These are phyloP conservation scores for Halcyon chelicuti DNA, from an alignment of 2,797 vertebrate species.

Conservation along the genomic window DNA sequence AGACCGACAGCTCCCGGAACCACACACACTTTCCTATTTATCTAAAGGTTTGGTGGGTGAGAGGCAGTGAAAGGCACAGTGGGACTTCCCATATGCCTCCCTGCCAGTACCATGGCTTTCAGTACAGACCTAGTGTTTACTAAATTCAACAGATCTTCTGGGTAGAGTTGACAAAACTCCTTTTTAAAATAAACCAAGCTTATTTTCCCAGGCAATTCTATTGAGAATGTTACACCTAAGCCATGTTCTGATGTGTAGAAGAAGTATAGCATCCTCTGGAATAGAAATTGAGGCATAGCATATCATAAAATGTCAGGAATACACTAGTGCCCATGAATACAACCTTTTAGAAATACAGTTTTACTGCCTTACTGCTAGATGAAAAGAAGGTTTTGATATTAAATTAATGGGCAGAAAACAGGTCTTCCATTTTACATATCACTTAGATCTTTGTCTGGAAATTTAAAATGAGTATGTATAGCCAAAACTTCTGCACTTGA, in stretches of 20 bases:
- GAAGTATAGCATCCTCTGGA: neutral
- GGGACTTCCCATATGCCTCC: neutral
- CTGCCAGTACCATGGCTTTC: neutral
- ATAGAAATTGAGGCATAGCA: neutral
- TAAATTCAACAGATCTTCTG: neutral
- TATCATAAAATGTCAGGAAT: neutral
- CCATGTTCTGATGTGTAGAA: neutral
- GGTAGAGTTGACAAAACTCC: neutral
- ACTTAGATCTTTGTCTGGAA: neutral
- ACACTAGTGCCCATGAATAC: neutral
- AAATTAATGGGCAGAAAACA: neutral
- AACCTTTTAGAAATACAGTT: neutral
- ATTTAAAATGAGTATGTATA: neutral
- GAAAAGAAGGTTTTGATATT: neutral
- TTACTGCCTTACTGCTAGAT: neutral
- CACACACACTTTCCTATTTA: neutral
- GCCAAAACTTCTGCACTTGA: neutral
- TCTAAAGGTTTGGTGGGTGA: neutral
- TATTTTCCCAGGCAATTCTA: neutral
- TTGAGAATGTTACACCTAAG: neutral
- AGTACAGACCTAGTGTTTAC: fast-evolving
- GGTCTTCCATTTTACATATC: neutral
- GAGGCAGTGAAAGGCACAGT: neutral
- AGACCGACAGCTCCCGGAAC: neutral
- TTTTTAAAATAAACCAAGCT: neutral